These are phyloP conservation scores for Caracal caracal DNA, from an alignment of 2,113 vertebrate species.

Conservation along the genomic window DNA sequence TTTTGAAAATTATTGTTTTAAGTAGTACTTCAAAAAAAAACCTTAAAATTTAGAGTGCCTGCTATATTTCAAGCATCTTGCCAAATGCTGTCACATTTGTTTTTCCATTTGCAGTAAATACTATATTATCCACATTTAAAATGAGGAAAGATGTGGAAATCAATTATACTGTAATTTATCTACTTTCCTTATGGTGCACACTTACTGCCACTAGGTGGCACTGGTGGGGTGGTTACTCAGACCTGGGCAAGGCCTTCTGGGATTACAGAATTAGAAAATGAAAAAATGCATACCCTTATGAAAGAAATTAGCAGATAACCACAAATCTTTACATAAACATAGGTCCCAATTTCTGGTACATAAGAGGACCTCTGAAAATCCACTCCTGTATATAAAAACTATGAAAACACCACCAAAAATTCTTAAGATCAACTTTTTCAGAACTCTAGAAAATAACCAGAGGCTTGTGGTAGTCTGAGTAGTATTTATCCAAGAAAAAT, in stretches of 20 bases:
- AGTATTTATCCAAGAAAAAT: neutral
- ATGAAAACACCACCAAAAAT: neutral
- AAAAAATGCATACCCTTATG: neutral
- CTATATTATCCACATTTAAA: slow-evolving; percentile 5
- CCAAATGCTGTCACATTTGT: neutral
- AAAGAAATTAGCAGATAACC: neutral
- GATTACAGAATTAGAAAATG: neutral
- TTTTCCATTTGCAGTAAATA: slow-evolving; percentile 29
- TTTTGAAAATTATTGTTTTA: slow-evolving; percentile 29
- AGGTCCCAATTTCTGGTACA: neutral
- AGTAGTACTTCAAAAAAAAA: neutral
- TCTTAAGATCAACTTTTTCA: neutral
- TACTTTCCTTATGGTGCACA: neutral
- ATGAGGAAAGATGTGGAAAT: neutral
- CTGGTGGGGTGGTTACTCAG: neutral
- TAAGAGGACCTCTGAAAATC: slow-evolving; percentile 33
- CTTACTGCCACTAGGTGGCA: neutral
- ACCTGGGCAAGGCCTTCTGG: neutral
- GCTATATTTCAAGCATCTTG: slow-evolving; percentile 8
- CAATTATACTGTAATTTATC: neutral
- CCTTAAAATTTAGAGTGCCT: neutral
- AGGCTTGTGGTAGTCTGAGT: neutral
- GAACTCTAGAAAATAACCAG: neutral
- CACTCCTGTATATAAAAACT: neutral
- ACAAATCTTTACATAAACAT: neutral